These are phyloP conservation scores for Neodontobutis hainanensis DNA, from an alignment of 2,113 vertebrate genomes.

Conservation along the genomic window DNA sequence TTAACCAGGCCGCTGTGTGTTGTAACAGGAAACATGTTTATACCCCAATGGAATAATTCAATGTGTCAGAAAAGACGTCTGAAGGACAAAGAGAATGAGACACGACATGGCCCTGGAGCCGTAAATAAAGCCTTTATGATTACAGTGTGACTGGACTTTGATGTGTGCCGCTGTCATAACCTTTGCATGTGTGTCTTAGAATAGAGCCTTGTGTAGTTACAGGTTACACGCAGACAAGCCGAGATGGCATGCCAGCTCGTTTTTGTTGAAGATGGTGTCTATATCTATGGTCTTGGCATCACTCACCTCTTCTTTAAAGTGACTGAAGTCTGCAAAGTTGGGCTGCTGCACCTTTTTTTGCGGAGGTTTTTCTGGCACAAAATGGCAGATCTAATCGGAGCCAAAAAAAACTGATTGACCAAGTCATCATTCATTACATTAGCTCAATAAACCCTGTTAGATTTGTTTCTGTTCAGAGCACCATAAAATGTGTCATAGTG, in stretches of 20 bases:
- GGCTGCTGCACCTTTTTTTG: slow-evolving; percentile 68
- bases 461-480: background rate
- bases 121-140: slow-evolving; percentile 26
- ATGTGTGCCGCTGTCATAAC: slow-evolving; percentile 17
- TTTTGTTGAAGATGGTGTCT: background rate
- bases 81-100: slow-evolving; percentile 22
- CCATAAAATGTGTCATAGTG: background rate
- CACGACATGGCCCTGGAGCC: background rate
- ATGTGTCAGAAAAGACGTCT: slow-evolving; percentile 10
- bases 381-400: slow-evolving; percentile 66
- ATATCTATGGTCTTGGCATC: background rate
- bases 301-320: slow-evolving; percentile 77
- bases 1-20: background rate
- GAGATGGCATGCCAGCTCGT: background rate
- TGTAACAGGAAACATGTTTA: background rate
- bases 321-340: slow-evolving; percentile 77
- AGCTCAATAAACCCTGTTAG: slow-evolving; percentile 8
- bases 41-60: slow-evolving; percentile 3
- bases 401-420: background rate
- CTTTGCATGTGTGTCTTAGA: slow-evolving; percentile 19
- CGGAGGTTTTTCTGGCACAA: slow-evolving; percentile 52
- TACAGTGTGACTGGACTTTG: slow-evolving; percentile 7
- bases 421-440: background rate
- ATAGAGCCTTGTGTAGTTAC: slow-evolving; percentile 15
- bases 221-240: background rate